Base-by-base conservation (phyloP, 2,888 invertebrate genomes). In the Drosophila emarginata region DNA sequence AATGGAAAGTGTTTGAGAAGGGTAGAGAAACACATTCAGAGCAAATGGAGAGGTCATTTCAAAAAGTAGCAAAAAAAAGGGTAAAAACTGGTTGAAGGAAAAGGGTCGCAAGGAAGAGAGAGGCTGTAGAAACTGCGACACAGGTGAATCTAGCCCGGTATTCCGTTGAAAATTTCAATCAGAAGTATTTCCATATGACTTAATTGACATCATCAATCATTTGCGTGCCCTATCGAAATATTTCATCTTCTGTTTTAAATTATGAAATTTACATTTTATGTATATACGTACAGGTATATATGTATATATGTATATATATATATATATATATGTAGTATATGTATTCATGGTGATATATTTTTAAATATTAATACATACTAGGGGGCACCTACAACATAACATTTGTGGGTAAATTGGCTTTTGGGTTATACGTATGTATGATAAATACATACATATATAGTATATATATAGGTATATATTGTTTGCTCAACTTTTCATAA, bases 401-500 rank as follows among this genome's bases (percentile, higher is more conserved):
- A 45, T 45, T 45, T 45, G 18, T 11, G 45, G 45, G 18, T 32
- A 32, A 21, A 21, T 9, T 32, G 32, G 4, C 18, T 45, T 21
- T 11, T 11, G 4, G 37, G n/a, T 26, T 28, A 28, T 5, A n/a
- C n/a, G 12, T 36, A 12, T 12, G 36, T 9, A 12, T 1, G 36
- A 1, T 9, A 12, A 1, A 5, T n/a, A 45, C 14, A 70, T 70
- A 64, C 54, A 53, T 70, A 64, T 40, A 70, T 70, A n/a, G n/a
- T n/a, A 53, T 40, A 64, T 70, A 36, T 45, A 63, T 57, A 63
- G 64, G 64, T 64, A 58, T 72, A 72, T 72, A 64, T 72, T 70
- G 65, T 70, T 57, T 52, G 56, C 63, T 63, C 40, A 71, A 71
- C 71, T 71, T 72, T 71, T 65, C 72, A 57, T 72, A 71, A 72